A percentile compares a stretch with the other conserved stretches of the same genome.
Evolutionary conservation across 2,797 vertebrate genomes (phyloP).

Genomic region (Anguilla marmorata): DNA sequence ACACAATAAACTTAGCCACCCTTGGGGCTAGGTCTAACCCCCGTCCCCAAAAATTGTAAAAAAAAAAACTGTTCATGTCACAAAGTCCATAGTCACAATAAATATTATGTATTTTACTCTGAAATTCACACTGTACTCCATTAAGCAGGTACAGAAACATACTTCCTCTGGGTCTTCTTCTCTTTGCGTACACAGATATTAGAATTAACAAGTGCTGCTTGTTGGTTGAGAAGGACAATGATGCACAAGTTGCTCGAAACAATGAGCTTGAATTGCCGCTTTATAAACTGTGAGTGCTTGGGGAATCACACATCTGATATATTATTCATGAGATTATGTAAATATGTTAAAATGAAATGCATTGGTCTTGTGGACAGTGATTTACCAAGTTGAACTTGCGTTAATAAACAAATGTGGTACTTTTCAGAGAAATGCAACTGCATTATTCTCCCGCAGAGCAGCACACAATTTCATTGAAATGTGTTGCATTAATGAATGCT

Average conservation of each 20-base stretch:
- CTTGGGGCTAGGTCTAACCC: background rate
- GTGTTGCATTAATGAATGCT: background rate
- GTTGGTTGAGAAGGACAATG: background rate
- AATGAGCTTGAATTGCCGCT: background rate
- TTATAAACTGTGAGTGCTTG: background rate
- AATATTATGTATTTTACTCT: slow-evolving; percentile 8
- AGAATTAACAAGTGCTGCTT: slow-evolving; percentile 19
- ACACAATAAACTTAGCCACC: background rate
- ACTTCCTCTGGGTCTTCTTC: background rate
- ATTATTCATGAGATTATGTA: slow-evolving; percentile 20
- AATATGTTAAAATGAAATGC: slow-evolving; percentile 2
- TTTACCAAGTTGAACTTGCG: background rate
- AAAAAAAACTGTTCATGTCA: background rate
- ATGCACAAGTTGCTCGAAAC: background rate
- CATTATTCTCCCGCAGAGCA: background rate
- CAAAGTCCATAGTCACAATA: slow-evolving; percentile 20
- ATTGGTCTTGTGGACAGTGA: background rate
- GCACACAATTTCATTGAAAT: background rate
- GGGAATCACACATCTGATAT: background rate
- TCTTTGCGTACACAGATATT: background rate
- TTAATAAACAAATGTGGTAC: background rate
- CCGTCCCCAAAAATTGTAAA: background rate
- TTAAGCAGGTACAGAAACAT: slow-evolving; percentile 1
- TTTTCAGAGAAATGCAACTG: background rate
- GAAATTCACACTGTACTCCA: slow-evolving; percentile 7